phyloP scores from a whole-genome alignment of 2,888 invertebrate genomes.

The Iselma pallidipennis region DNA sequence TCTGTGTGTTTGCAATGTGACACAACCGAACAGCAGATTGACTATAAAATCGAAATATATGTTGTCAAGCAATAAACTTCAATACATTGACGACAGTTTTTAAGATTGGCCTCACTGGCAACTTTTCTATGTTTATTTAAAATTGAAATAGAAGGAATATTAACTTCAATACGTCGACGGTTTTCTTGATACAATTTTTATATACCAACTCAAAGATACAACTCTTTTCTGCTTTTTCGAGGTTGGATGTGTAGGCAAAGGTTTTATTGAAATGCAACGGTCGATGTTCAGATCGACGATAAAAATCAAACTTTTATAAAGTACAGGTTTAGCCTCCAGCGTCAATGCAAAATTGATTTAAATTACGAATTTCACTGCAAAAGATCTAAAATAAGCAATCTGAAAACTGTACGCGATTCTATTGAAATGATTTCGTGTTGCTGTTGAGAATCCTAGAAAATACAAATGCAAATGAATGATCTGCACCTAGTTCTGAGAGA shows the following conservation, averaged over 20 bases:
- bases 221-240: not conserved
- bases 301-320: not conserved
- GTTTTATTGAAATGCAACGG: not conserved
- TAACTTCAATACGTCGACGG: not conserved
- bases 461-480: not conserved
- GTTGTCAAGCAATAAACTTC: constrained; percentile 26
- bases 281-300: not conserved
- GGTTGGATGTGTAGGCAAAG: not conserved
- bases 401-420: not conserved
- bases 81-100: too few species aligned
- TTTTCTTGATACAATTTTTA: not conserved
- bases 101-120: not conserved
- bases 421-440: too few species aligned
- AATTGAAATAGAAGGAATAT: not conserved
- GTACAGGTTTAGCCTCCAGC: not conserved
- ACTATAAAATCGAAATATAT: constrained; percentile 35
- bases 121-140: not conserved
- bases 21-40: constrained; percentile 29
- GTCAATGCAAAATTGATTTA: not conserved
- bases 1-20: too few species aligned
- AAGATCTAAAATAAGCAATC: not conserved
- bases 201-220: not conserved
- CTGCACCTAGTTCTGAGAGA: too few species aligned
- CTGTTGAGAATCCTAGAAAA: too few species aligned
- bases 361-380: not conserved